Evolutionary conservation across 2,888 invertebrate species (phyloP).

Genomic region (Gisinianus flammeolus): DNA sequence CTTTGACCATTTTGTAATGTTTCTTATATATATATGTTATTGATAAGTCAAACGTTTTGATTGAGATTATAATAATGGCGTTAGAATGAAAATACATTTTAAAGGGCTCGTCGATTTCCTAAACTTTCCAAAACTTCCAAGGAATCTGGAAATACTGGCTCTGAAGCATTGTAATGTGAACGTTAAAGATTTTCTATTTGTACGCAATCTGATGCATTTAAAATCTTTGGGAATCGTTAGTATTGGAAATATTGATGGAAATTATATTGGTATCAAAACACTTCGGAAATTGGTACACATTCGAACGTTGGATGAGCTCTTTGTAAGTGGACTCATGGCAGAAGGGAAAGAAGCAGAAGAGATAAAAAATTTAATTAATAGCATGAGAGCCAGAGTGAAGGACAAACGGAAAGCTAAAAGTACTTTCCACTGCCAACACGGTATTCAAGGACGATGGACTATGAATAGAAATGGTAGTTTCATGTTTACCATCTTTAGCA

Average conservation of each 20-base stretch:
- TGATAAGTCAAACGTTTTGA: too few species aligned
- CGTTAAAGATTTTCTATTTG: slow-evolving; percentile 28
- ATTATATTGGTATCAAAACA: slow-evolving; percentile 14
- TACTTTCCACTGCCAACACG: slow-evolving; percentile 23
- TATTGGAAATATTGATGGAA: slow-evolving; percentile 15
- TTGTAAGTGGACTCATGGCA: slow-evolving; percentile 37
- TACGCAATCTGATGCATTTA: slow-evolving; percentile 27
- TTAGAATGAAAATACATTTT: too few species aligned
- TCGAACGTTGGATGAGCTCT: slow-evolving; percentile 37
- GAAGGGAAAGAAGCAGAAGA: slow-evolving; percentile 24
- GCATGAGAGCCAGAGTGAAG: slow-evolving; percentile 27
- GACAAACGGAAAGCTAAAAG: slow-evolving; percentile 29
- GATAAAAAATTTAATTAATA: slow-evolving; percentile 25
- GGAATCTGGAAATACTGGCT: slow-evolving; percentile 28
- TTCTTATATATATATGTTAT: too few species aligned
- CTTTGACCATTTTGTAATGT: too few species aligned
- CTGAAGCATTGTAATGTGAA: slow-evolving; percentile 38
- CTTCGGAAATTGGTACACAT: slow-evolving; percentile 29
- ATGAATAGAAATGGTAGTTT: slow-evolving; percentile 22
- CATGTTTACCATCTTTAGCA: slow-evolving; percentile 30
- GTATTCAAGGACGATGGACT: slow-evolving; percentile 9
- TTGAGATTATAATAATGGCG: too few species aligned
- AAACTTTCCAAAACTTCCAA: slow-evolving; percentile 40
- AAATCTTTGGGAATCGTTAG: slow-evolving; percentile 39
- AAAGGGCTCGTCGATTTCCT: slow-evolving; percentile 30